Evolutionary conservation across 2,888 invertebrate species (phyloP).

Genomic region (Latrodectus elegans): DNA sequence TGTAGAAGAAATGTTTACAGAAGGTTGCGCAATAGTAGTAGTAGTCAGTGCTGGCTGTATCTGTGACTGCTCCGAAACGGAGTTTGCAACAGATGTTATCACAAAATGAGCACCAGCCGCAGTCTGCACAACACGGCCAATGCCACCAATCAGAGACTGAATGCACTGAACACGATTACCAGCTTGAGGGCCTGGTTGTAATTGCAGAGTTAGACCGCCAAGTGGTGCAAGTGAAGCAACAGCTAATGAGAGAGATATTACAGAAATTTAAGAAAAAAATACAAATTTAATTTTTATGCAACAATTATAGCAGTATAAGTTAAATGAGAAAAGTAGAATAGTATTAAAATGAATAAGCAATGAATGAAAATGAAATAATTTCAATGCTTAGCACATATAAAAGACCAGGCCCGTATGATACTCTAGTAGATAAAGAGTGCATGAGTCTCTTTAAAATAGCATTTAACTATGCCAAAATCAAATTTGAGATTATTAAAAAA

Average conservation of each 20-base stretch:
- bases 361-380: no score
- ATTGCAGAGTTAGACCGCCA: slow-evolving; percentile 50
- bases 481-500: no score
- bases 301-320: slow-evolving; percentile 67
- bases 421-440: no score
- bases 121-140: slow-evolving; percentile 80
- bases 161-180: slow-evolving; percentile 72
- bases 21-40: neutral
- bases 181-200: slow-evolving; percentile 24
- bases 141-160: slow-evolving; percentile 54
- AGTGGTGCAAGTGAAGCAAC: slow-evolving; percentile 53
- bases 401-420: no score
- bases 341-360: no score
- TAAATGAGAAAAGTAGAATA: no score
- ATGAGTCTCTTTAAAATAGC: no score
- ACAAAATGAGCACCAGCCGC: slow-evolving; percentile 83
- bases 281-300: slow-evolving; percentile 15
- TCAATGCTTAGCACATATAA: no score
- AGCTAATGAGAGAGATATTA: slow-evolving; percentile 19
- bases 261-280: slow-evolving; percentile 9
- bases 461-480: no score
- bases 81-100: slow-evolving; percentile 77
- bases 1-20: neutral
- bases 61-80: slow-evolving; percentile 34
- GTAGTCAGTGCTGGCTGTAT: slow-evolving; percentile 12